Evolutionary conservation across 2,888 invertebrate genomes (phyloP), one percentile per base, ranked within the genome.

Genomic region (Pseudoips prasinana): DNA sequence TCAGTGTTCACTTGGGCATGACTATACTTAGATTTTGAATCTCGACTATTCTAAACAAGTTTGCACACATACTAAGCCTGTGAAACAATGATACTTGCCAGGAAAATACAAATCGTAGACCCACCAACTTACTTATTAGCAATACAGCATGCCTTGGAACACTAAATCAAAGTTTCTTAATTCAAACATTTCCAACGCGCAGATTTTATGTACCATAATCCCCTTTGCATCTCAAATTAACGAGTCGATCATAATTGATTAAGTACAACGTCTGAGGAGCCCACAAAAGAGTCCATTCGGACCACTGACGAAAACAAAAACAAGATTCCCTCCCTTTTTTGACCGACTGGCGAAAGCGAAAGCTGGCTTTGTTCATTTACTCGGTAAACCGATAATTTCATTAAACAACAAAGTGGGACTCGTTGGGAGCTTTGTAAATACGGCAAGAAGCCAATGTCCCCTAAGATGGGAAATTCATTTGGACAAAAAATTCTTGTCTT

Each of bases 321-420:
- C 81, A 80, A 54, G 46, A 44, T 61, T 56, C 57, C 64, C 73
- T 60, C 70, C 74, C 75, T 73, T 80, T 84, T 86, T 84, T 79
- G 82, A 78, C 78, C 80, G 75, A 59, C 68, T 64, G 63, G 69
- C 65, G 74, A 77, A 77, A 76, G 76, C 76, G 77, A 84, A 85
- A 88, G 86, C 85, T 83, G 81, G 85, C 88, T 87, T 88, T 88
- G 87, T 88, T 87, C 87, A 87, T 87, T 87, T 87, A 79, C 81
- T 86, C 77, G 82, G 86, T 86, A 88, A 88, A 88, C 88, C 88
- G 88, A 87, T 88, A 88, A 88, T 87, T 88, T 87, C 83, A 87
- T 88, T 88, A 88, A 85, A 86, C 87, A 87, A 87, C 86, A 86
- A 87, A 87, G 86, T 86, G 83, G 83, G 78, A 78, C 79, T 79